A percentile compares a stretch with the other conserved stretches of the same genome.
Evolutionary conservation across 1,140 invertebrate species (phyloP).

Genomic region (Bombus confusus): DNA sequence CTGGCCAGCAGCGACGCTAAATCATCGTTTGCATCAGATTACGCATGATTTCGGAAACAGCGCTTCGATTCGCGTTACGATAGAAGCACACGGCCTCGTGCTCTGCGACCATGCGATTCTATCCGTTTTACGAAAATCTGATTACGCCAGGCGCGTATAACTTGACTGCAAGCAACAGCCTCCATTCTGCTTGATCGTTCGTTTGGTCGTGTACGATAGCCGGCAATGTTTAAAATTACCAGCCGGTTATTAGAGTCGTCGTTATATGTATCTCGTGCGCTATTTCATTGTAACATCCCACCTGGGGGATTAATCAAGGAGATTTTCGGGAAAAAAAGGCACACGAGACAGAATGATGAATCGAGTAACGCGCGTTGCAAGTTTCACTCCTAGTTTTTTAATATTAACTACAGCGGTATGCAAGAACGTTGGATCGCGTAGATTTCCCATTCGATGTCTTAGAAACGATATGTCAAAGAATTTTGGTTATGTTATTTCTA

Average conservation of each 20-base stretch:
- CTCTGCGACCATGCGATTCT: neutral
- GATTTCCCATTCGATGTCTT: too few relatives aligned
- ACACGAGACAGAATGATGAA: too few relatives aligned
- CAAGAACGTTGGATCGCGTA: too few relatives aligned
- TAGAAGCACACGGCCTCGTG: neutral
- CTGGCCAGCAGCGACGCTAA: constrained; percentile 28
- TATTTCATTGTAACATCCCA: neutral
- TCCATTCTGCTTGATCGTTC: neutral
- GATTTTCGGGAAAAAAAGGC: neutral
- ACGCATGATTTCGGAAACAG: constrained; percentile 49
- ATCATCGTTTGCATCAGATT: constrained; percentile 57
- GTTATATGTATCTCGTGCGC: neutral
- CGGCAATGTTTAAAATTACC: neutral
- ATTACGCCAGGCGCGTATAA: constrained; percentile 25
- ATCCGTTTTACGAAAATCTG: constrained; percentile 24
- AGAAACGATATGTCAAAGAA: too few relatives aligned
- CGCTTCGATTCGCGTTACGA: constrained; percentile 49
- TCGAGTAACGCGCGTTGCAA: too few relatives aligned
- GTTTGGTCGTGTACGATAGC: neutral
- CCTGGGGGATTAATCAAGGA: neutral
- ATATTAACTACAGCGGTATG: too few relatives aligned
- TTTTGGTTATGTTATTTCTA: too few relatives aligned
- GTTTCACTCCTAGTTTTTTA: too few relatives aligned
- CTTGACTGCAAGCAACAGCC: neutral
- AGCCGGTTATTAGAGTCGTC: neutral